Conservation (phyloP, 2,888 invertebrate species). For the Leptopilina myrica region DNA sequence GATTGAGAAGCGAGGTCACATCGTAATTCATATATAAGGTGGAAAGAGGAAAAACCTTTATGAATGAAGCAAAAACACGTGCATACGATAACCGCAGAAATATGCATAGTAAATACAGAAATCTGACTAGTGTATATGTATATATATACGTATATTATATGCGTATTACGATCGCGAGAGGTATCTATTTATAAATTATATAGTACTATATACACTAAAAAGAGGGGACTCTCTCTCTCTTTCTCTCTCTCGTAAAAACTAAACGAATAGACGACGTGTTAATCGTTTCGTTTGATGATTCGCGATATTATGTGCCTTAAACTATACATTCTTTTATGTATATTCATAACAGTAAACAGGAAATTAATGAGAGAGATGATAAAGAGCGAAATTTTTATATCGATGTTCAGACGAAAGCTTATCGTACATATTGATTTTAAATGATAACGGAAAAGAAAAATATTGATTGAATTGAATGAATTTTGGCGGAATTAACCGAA, state of each 20-base stretch:
- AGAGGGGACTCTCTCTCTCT: neutral
- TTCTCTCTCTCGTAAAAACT: neutral
- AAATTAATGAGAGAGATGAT: too few relatives aligned
- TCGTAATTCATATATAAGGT: neutral
- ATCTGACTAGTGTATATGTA: neutral
- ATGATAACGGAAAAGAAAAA: too few relatives aligned
- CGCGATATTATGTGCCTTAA: neutral
- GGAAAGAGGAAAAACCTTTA: constrained; percentile 26
- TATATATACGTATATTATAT: too few relatives aligned
- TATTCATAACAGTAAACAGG: too few relatives aligned
- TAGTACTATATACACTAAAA: neutral
- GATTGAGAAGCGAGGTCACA: constrained; percentile 6
- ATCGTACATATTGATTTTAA: too few relatives aligned
- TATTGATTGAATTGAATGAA: too few relatives aligned
- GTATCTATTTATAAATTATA: constrained; percentile 5
- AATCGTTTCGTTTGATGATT: constrained; percentile 25
- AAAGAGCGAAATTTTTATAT: too few relatives aligned
- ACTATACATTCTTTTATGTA: too few relatives aligned
- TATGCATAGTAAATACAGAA: constrained; percentile 1
- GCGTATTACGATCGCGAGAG: constrained; percentile 2
- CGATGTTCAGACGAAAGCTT: too few relatives aligned
- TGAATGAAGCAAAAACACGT: constrained; percentile 35
- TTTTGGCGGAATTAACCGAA: too few relatives aligned
- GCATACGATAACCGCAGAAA: neutral
- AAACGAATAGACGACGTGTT: constrained; percentile 25